Conservation (phyloP, 2,888 invertebrate species). For the Pemphredon lugubris region DNA sequence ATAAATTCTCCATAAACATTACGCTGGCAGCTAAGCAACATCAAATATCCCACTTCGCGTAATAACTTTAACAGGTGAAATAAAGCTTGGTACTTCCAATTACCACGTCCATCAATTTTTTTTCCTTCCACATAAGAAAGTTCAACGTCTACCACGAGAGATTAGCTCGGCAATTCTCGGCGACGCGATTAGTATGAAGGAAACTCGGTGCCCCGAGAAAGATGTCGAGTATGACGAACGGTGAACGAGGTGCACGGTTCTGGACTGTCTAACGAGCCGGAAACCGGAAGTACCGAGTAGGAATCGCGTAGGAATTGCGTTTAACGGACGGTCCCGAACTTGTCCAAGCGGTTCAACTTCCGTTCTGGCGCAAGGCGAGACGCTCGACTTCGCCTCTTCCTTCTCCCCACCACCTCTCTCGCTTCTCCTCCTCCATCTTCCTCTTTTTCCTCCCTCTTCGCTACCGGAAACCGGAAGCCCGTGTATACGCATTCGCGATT, state of each 20-base stretch:
- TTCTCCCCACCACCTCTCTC: slow-evolving; percentile 14
- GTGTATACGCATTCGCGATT: slow-evolving; percentile 67
- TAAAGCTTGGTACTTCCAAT: too few species aligned
- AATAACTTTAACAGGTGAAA: too few species aligned
- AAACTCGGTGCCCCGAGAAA: slow-evolving; percentile 15
- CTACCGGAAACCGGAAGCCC: slow-evolving; percentile 65
- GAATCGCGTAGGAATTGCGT: slow-evolving; percentile 60
- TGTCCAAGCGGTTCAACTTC: slow-evolving; percentile 67
- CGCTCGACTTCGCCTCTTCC: slow-evolving; percentile 33
- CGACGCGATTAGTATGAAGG: slow-evolving; percentile 12
- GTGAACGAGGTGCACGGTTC: slow-evolving; percentile 56
- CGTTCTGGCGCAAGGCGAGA: slow-evolving; percentile 58
- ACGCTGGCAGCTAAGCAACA: too few species aligned
- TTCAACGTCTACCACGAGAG: too few species aligned
- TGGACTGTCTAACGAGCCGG: slow-evolving; percentile 65
- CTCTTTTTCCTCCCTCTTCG: slow-evolving; percentile 30
- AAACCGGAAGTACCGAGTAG: slow-evolving; percentile 64
- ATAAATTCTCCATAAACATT: too few species aligned
- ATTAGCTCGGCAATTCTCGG: neutral
- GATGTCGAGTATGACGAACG: slow-evolving; percentile 56
- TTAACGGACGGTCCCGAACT: slow-evolving; percentile 66
- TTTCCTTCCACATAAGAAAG: too few species aligned
- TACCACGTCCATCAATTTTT: too few species aligned
- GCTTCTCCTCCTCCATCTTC: slow-evolving; percentile 14
- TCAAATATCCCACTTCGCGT: too few species aligned